phyloP scores from a whole-genome alignment of 2,113 vertebrate species.

The Zootoca vivipara region DNA sequence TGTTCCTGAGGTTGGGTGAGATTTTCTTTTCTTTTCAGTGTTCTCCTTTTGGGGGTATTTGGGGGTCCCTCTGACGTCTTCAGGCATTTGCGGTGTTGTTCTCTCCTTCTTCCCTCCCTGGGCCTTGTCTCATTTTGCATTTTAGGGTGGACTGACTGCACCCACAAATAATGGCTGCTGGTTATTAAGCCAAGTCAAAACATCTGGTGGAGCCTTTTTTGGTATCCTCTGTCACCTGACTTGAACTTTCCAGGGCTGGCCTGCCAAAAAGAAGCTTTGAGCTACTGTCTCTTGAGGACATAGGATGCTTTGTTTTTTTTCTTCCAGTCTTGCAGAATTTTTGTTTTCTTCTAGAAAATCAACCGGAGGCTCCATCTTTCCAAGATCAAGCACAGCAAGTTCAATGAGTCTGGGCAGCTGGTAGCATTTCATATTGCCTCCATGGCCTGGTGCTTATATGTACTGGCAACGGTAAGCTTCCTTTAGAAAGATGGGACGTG shows the following conservation, averaged over 20 bases:
- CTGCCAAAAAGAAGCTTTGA: background rate
- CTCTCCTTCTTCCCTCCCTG: background rate
- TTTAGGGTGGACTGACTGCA: background rate
- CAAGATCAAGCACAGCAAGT: constrained; percentile 97
- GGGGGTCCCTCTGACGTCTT: background rate
- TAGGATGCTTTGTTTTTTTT: background rate
- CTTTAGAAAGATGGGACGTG: background rate
- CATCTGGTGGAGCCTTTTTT: background rate
- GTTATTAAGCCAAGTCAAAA: background rate
- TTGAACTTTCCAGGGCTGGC: background rate
- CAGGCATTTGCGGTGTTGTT: background rate
- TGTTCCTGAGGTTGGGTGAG: background rate
- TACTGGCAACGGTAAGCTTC: constrained; percentile 86
- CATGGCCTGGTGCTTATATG: constrained; percentile 90
- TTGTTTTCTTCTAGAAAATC: constrained; percentile 84
- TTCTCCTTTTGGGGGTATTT: background rate
- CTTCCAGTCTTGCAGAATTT: background rate
- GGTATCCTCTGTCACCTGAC: background rate
- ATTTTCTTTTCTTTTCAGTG: background rate
- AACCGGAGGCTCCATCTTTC: constrained; percentile 97
- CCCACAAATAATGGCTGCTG: background rate
- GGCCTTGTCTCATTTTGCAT: background rate
- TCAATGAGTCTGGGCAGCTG: constrained; percentile 96
- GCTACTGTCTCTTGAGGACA: background rate
- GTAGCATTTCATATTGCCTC: constrained; percentile 94